Percentiles rank a stretch among this genome's conserved stretches.
These are phyloP conservation scores for Catagonus wagneri DNA, from an alignment of 2,113 vertebrate species.

Conservation along the genomic window DNA sequence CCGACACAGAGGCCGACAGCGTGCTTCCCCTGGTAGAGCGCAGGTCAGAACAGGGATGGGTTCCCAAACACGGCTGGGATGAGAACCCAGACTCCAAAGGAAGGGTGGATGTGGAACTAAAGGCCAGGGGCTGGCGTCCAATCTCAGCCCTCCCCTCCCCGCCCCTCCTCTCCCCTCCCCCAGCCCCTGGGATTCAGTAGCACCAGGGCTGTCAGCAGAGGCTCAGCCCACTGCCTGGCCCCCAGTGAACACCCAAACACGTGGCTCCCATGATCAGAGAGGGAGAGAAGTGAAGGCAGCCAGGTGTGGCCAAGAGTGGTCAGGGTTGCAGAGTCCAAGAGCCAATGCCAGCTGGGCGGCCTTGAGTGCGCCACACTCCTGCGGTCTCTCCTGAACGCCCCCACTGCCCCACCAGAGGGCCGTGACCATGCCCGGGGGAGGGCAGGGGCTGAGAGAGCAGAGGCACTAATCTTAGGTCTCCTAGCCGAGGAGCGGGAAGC, in stretches of 20 bases:
- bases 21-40: not conserved
- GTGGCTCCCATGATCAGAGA: not conserved
- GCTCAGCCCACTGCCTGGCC: not conserved
- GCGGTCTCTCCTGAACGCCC: not conserved
- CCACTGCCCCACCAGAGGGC: not conserved
- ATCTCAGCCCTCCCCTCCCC: not conserved
- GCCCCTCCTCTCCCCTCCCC: not conserved
- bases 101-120: not conserved
- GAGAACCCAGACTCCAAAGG: not conserved
- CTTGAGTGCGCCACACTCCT: not conserved
- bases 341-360: not conserved
- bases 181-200: not conserved
- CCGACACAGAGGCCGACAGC: not conserved
- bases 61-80: not conserved
- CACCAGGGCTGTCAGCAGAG: not conserved
- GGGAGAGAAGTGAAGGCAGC: not conserved
- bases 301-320: not conserved
- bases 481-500: not conserved
- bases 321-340: conserved; percentile 10
- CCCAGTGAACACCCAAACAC: not conserved
- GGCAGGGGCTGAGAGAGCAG: not conserved
- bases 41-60: not conserved
- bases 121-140: not conserved
- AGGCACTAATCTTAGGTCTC: conserved; percentile 68
- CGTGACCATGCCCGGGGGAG: not conserved